Base-by-base conservation (phyloP, 2,113 vertebrate species). In the Oncorhynchus tshawytscha region DNA sequence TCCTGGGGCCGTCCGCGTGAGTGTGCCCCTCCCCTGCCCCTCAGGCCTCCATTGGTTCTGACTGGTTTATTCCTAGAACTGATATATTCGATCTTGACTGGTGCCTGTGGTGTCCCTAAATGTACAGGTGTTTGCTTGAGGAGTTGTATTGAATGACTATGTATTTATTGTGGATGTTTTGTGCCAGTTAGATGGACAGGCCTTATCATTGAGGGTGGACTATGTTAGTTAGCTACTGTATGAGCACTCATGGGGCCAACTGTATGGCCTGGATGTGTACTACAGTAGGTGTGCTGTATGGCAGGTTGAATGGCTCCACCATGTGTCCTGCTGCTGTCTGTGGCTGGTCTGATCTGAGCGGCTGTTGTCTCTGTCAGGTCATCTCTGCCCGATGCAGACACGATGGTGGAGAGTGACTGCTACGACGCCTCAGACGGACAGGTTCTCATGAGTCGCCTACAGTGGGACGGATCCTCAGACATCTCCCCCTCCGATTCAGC, bases 381-480 rank as follows among this genome's bases (percentile, higher is more conserved):
- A 77, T 70, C 93, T 70, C 93, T 98, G 81, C 96, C 96, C 0
- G 95, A 96, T 69, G 88, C 95, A 0, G 96, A 98, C 72, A 87
- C 93, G 5, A 76, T 92, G 18, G 86, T 93, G 89, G 97, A 97
- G 80, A 95, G 89, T 0, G 94, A 98, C 84, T 91, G 93, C 86
- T 99, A 97, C 57, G 97, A 99, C 82, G 93, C 95, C 87, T 88
- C 94, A 0, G 97, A 99, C 57, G 95, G 95, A 78, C 96, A 97
- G 90, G 92, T 94, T 75, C 79, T 98, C 74, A 95, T 97, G 94
- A 96, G 95, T 91, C 94, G 96, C n/a, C 93, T 98, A 82, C 96
- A 98, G 87, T 99, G 97, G 97, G 97, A 97, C 0, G 96, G 95
- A 80, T 96, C 96, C 16, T 96, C 96, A 0, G 97, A 99, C 78